A percentile compares a stretch with the other conserved stretches of the same genome.
Conservation (phyloP, 2,888 invertebrate species). For the Bursaphelenchus okinawaensis region DNA sequence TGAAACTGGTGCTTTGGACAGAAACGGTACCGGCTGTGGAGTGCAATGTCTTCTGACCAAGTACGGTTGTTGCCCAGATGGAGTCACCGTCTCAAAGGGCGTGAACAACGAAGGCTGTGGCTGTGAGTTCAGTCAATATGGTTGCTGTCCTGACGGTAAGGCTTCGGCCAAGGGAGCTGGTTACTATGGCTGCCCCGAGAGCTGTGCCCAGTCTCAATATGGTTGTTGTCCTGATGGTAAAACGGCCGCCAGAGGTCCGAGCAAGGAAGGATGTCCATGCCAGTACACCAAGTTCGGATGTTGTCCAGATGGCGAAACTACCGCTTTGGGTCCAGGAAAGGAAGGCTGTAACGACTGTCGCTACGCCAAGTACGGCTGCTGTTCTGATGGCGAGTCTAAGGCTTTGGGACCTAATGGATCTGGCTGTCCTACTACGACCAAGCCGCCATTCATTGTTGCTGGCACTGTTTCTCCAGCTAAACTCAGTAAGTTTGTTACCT, state of each 20-base stretch:
- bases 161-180: conserved; percentile 67
- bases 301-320: conserved; percentile 58
- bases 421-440: conserved; percentile 56
- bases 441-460: conserved; percentile 48
- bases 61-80: conserved; percentile 58
- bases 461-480: conserved; percentile 39
- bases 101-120: conserved; percentile 56
- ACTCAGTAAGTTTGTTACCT: conserved; percentile 19
- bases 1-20: conserved; percentile 78
- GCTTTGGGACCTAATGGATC: conserved; percentile 51
- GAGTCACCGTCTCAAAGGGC: conserved; percentile 54
- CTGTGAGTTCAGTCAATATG: conserved; percentile 60
- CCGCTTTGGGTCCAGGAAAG: conserved; percentile 68
- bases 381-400: conserved; percentile 54
- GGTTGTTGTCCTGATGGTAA: conserved; percentile 79
- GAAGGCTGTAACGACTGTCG: conserved; percentile 67
- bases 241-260: conserved; percentile 79
- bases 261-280: conserved; percentile 66
- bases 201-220: conserved; percentile 63
- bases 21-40: conserved; percentile 67
- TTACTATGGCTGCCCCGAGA: conserved; percentile 70
- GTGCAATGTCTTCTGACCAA: conserved; percentile 56
- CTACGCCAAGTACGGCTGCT: conserved; percentile 57
- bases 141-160: conserved; percentile 63
- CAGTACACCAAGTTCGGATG: conserved; percentile 59